These are phyloP conservation scores for Campopleginae sp. DNA, from an alignment of 2,888 invertebrate species.

Conservation along the genomic window DNA sequence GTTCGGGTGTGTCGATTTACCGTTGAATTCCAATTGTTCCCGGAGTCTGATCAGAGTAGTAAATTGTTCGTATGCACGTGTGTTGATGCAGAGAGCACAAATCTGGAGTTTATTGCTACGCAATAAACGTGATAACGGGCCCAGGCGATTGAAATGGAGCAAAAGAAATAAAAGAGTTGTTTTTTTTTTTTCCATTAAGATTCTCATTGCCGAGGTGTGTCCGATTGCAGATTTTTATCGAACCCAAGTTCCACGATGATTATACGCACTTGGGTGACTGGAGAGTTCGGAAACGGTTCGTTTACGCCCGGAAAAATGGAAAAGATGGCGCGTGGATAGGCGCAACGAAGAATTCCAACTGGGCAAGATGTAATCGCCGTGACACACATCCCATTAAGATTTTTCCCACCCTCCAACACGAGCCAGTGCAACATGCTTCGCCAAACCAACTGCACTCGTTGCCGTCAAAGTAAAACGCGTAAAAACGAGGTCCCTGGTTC, in stretches of 20 bases:
- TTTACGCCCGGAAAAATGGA: slow-evolving; percentile 72
- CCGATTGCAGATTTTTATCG: not conserved
- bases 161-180: not conserved
- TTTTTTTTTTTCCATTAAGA: not conserved
- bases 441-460: slow-evolving; percentile 2
- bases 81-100: not conserved
- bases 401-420: slow-evolving; percentile 26
- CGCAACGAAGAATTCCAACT: slow-evolving; percentile 8
- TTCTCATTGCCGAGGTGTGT: not conserved
- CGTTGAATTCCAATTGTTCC: slow-evolving; percentile 5
- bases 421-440: slow-evolving; percentile 23
- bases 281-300: slow-evolving; percentile 40
- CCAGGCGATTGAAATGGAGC: not conserved
- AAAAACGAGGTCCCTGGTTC: slow-evolving; percentile 67
- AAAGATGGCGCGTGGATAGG: slow-evolving; percentile 5
- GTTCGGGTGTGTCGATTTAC: not conserved
- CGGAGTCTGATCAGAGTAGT: not conserved
- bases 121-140: not conserved
- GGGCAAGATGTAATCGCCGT: slow-evolving; percentile 34
- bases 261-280: not conserved
- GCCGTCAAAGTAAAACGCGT: slow-evolving; percentile 48
- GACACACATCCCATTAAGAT: slow-evolving; percentile 42
- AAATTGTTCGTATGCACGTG: not conserved
- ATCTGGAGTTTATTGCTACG: not conserved
- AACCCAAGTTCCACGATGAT: not conserved